Evolutionary conservation across 2,888 invertebrate species (phyloP).

Genomic region (Diachrysia chrysitis): DNA sequence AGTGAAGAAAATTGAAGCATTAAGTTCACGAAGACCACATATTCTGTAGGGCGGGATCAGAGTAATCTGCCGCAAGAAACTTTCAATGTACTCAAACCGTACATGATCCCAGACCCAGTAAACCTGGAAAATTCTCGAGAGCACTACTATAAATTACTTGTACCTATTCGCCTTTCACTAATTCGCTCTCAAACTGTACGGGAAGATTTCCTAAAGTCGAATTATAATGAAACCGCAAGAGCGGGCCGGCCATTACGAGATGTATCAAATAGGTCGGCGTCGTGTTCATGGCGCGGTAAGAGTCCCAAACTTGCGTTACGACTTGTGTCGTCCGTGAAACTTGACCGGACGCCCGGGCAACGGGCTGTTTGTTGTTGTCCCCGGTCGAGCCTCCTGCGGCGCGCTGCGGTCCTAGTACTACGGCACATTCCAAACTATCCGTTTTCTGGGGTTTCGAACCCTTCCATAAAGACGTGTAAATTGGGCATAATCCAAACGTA

Average conservation of each 20-base stretch:
- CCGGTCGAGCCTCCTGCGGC: conserved; percentile 18
- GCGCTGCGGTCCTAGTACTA: background rate
- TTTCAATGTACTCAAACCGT: conserved; percentile 27
- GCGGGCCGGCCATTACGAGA: conserved; percentile 41
- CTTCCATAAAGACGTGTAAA: conserved; percentile 24
- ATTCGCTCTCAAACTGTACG: conserved; percentile 23
- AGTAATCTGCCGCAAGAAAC: conserved; percentile 27
- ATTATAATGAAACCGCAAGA: conserved; percentile 52
- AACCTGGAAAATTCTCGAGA: conserved; percentile 28
- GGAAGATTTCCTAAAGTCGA: conserved; percentile 37
- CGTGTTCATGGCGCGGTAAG: conserved; percentile 36
- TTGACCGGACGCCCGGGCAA: conserved; percentile 33
- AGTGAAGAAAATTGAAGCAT: background rate
- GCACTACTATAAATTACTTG: conserved; percentile 18
- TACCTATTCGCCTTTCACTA: conserved; percentile 27
- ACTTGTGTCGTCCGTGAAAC: conserved; percentile 48
- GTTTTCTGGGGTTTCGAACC: conserved; percentile 26
- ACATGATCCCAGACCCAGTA: conserved; percentile 35
- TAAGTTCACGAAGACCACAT: conserved; percentile 12
- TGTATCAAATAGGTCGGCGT: conserved; percentile 51
- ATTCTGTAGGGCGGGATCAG: conserved; percentile 22
- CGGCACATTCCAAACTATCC: conserved; percentile 25
- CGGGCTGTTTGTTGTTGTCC: conserved; percentile 29
- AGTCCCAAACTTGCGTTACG: conserved; percentile 50
- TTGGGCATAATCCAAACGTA: conserved; percentile 9